phyloP scores from a whole-genome alignment of 2,797 vertebrate species.

The Callimico goeldii region DNA sequence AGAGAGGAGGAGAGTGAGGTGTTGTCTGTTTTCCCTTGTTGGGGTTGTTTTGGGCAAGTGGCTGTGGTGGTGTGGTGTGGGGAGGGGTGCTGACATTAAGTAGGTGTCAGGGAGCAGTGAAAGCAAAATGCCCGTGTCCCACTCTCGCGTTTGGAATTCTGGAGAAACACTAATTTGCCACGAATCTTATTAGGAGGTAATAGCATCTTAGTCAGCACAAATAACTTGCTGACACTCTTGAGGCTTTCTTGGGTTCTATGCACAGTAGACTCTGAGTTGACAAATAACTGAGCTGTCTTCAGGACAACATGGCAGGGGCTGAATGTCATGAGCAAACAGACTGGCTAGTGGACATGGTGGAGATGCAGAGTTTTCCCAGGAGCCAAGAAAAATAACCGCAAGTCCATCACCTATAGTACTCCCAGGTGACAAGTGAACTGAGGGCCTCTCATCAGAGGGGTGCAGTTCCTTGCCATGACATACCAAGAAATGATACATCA shows the following conservation, averaged over 20 bases:
- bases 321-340: background rate
- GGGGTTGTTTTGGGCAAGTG: background rate
- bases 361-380: background rate
- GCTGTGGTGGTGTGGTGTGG: no score
- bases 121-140: accelerated
- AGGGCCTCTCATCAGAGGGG: background rate
- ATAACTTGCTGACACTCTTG: background rate
- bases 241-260: background rate
- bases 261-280: background rate
- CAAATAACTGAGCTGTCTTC: background rate
- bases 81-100: background rate
- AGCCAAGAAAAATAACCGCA: background rate
- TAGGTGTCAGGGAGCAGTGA: background rate
- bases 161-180: background rate
- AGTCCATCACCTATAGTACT: background rate
- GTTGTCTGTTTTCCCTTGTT: background rate
- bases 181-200: background rate
- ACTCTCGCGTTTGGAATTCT: background rate
- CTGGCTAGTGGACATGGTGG: background rate
- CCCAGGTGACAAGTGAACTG: background rate
- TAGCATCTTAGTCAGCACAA: background rate
- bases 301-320: background rate
- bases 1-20: background rate
- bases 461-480: background rate
- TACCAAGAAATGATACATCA: accelerated